Evolutionary conservation across 2,888 invertebrate species (phyloP), one percentile per base, ranked within the genome.

Genomic region (Monoplex corrugatus): DNA sequence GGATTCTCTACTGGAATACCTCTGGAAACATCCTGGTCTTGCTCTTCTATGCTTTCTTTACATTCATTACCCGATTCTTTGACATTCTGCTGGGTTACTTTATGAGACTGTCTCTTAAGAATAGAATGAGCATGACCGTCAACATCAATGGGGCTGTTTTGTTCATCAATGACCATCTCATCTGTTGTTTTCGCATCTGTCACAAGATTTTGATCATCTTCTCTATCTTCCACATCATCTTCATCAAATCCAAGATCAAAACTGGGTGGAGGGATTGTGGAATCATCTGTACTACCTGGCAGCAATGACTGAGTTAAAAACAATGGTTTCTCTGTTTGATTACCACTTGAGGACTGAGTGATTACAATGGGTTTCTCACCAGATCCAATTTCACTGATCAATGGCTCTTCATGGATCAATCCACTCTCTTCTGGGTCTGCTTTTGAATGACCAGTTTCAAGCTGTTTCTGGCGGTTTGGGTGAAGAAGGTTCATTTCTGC

Each of bases 211-310:
- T 87, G 86, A 40, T 88, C 89, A 63, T 86, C 50, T 50, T 87
- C 80, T 44, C 10, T 57, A 43, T 90, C 83, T 75, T 90, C 88
- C 0, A 23, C 68, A 87, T 82, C 80, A 32, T 80, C 80, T 32
- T 87, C 88, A 38, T 88, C 88, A 57, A 78, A 80, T 32, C 87
- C 40, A 40, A 87, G 87, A 43, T 87, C 87, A 63, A 87, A 80
- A 3, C 44, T 78, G 10, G 80, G 23, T 1, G 87, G 87, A 50
- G 87, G 87, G 10, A 87, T 40, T 8, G 87, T 80, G 23, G 87
- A 80, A 80, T 87, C 78, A 13, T 87, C 78, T 40, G 2, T 23
- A 32, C 43, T 40, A 35, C 75, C 45, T 75, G 45, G 32, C 16
- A 75, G 28, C 19, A 35, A 87, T 13, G 57, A 32, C 82, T 32